phyloP scores from a whole-genome alignment of 2,888 invertebrate genomes.

The Acleris laterana region DNA sequence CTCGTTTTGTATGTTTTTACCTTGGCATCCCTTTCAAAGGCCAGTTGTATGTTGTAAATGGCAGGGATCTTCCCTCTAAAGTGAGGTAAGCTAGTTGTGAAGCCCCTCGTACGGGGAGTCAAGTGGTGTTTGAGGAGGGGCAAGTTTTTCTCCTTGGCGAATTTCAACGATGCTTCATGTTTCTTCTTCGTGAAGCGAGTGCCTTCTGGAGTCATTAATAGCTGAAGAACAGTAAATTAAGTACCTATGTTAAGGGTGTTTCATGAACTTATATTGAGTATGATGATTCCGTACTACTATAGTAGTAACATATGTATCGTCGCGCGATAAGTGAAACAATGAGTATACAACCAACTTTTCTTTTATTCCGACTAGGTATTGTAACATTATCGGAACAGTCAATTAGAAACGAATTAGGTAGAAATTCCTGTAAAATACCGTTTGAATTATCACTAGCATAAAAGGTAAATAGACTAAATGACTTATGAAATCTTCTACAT shows the following conservation, averaged over 20 bases:
- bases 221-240: slow-evolving; percentile 74
- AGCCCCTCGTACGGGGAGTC: slow-evolving; percentile 97
- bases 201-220: slow-evolving; percentile 96
- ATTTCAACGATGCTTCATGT: slow-evolving; percentile 93
- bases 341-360: too few relatives aligned
- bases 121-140: slow-evolving; percentile 94
- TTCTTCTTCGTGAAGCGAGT: slow-evolving; percentile 95
- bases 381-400: too few relatives aligned
- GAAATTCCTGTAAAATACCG: too few relatives aligned
- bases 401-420: too few relatives aligned
- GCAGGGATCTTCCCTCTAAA: slow-evolving; percentile 92
- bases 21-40: slow-evolving; percentile 86
- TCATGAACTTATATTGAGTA: neutral
- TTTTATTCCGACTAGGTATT: too few relatives aligned
- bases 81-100: slow-evolving; percentile 92
- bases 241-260: neutral
- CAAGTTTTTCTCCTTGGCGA: slow-evolving; percentile 93
- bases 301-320: too few relatives aligned
- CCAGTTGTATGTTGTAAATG: slow-evolving; percentile 92
- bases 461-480: too few relatives aligned
- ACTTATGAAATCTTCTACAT: too few relatives aligned
- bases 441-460: too few relatives aligned
- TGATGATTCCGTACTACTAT: too few relatives aligned
- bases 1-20: slow-evolving; percentile 54
- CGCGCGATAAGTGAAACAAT: too few relatives aligned